Evolutionary conservation across 2,797 vertebrate species (phyloP).

Genomic region (Mallotus villosus): DNA sequence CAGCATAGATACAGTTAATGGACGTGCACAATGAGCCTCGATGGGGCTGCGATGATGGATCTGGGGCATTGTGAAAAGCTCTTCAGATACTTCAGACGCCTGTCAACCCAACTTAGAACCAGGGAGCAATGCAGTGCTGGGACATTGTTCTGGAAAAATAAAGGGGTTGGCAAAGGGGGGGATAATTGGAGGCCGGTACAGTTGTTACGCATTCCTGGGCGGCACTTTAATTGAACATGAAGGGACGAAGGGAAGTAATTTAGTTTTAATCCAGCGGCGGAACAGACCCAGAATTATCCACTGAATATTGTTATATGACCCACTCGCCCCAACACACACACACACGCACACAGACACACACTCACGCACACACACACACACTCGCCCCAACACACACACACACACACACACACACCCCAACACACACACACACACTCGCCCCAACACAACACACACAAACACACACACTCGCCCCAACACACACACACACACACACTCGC

Average conservation of each 20-base stretch:
- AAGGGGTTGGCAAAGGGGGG: conserved; percentile 16
- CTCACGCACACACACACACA: conserved; percentile 5
- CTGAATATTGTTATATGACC: background rate
- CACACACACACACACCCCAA: background rate
- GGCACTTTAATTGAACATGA: conserved; percentile 60
- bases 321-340: background rate
- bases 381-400: background rate
- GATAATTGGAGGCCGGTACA: conserved; percentile 49
- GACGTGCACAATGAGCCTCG: conserved; percentile 64
- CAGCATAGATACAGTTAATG: conserved; percentile 68
- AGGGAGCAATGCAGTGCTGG: conserved; percentile 6
- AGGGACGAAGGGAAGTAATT: conserved; percentile 43
- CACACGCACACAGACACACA: background rate
- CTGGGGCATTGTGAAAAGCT: conserved; percentile 64
- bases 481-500: background rate
- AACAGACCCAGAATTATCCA: conserved; percentile 57
- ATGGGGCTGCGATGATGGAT: conserved; percentile 65
- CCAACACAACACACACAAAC: conserved; percentile 8
- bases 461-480: background rate
- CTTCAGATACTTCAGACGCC: conserved; percentile 58
- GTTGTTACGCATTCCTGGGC: conserved; percentile 37
- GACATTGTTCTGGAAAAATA: conserved; percentile 38
- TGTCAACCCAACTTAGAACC: conserved; percentile 46
- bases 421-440: too few relatives aligned
- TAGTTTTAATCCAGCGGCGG: conserved; percentile 39